A percentile compares a stretch with the other conserved stretches of the same genome.
Conservation (phyloP, 2,888 invertebrate species). For the Melanargia galathea region DNA sequence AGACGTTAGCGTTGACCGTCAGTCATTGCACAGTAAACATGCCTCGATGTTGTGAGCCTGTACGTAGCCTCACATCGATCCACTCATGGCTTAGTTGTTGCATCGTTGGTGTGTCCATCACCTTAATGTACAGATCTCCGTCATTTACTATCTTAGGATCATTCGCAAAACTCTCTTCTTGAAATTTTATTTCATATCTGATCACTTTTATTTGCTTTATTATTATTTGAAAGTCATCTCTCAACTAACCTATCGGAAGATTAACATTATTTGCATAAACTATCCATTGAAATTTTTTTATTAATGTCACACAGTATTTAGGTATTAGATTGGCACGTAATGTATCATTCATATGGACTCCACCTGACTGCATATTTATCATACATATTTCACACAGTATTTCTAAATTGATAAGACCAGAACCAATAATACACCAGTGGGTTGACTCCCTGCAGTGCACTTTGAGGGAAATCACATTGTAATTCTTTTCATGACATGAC, state of each 20-base stretch:
- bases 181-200: slow-evolving; percentile 65
- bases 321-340: slow-evolving; percentile 67
- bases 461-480: background rate
- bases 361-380: slow-evolving; percentile 13
- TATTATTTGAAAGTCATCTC: slow-evolving; percentile 58
- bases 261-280: slow-evolving; percentile 52
- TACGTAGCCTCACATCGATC: slow-evolving; percentile 67
- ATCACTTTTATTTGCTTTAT: slow-evolving; percentile 62
- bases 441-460: background rate
- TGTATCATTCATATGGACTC: slow-evolving; percentile 38
- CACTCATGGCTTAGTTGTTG: slow-evolving; percentile 77
- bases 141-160: slow-evolving; percentile 61
- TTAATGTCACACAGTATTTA: slow-evolving; percentile 55
- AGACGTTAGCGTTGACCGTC: slow-evolving; percentile 57
- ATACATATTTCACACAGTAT: background rate
- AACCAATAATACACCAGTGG: background rate
- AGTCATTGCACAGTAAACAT: slow-evolving; percentile 64
- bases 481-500: background rate
- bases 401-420: background rate
- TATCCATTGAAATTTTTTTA: slow-evolving; percentile 41
- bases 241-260: slow-evolving; percentile 61
- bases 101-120: slow-evolving; percentile 73
- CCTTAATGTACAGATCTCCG: slow-evolving; percentile 59
- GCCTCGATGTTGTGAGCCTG: slow-evolving; percentile 73
- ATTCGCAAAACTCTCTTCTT: slow-evolving; percentile 58